Conservation (phyloP, 2,113 vertebrate species). For the Sclerurus mexicanus region DNA sequence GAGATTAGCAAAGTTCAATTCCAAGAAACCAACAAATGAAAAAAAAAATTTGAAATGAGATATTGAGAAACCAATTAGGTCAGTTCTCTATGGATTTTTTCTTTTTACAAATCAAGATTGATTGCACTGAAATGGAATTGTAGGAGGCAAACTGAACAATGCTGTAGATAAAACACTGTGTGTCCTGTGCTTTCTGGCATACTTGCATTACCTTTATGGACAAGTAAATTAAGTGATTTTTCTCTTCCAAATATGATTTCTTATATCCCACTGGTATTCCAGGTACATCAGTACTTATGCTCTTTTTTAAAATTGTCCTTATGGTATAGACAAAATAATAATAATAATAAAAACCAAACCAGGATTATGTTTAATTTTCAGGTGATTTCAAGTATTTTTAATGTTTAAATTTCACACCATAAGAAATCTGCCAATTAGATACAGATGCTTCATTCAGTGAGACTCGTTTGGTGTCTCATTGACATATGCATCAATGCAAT, state of each 20-base stretch:
- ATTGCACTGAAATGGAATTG: conserved; percentile 20
- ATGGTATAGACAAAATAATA: neutral
- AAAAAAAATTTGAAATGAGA: neutral
- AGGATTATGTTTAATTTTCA: neutral
- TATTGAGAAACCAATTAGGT: conserved; percentile 36
- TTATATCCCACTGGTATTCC: neutral
- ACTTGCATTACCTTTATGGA: neutral
- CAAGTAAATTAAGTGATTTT: neutral
- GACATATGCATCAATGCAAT: neutral
- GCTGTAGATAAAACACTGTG: neutral
- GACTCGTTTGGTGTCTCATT: neutral
- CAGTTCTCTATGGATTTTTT: conserved; percentile 6
- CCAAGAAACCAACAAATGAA: neutral
- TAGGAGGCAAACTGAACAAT: neutral
- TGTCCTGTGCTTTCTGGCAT: neutral
- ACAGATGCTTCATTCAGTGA: neutral
- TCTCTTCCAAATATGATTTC: neutral
- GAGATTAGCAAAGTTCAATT: neutral
- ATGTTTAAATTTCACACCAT: neutral
- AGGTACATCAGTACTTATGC: neutral
- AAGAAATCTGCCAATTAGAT: neutral
- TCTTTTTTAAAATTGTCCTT: neutral
- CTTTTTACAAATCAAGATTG: conserved; percentile 17
- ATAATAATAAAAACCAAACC: no score
- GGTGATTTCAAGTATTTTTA: neutral